Conservation (phyloP, 2,888 invertebrate species). For the Crematogaster levior region DNA sequence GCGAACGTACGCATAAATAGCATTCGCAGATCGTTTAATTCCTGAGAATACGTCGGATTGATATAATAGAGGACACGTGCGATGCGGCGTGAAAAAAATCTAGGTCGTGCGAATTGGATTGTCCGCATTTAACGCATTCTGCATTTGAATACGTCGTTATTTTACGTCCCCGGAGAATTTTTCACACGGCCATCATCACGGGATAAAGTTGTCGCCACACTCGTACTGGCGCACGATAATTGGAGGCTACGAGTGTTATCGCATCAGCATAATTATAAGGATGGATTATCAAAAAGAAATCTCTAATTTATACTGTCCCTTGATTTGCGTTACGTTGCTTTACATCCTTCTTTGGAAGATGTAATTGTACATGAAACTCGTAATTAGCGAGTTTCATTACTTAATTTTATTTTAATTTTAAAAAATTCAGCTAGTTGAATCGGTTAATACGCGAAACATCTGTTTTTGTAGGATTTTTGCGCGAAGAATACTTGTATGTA, state of each 20-base stretch:
- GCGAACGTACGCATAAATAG: neutral
- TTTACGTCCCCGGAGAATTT: conserved; percentile 41
- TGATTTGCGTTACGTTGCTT: neutral
- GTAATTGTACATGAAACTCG: conserved; percentile 24
- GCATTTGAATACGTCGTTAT: conserved; percentile 30
- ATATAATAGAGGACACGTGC: conserved; percentile 18
- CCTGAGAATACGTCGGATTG: conserved; percentile 15
- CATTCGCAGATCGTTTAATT: conserved; percentile 33
- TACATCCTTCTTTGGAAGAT: neutral
- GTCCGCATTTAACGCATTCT: conserved; percentile 27
- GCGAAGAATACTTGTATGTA: neutral
- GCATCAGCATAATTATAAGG: neutral
- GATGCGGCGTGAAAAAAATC: conserved; percentile 29
- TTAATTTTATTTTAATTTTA: neutral
- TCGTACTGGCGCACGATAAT: conserved; percentile 15
- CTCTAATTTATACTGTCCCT: neutral
- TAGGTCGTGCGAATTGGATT: conserved; percentile 58
- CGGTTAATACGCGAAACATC: conserved; percentile 28
- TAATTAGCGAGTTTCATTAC: neutral
- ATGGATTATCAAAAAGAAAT: neutral
- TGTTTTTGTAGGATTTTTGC: neutral
- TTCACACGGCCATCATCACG: conserved; percentile 58
- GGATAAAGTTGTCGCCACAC: conserved; percentile 25
- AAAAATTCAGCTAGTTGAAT: conserved; percentile 3
- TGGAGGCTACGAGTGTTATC: neutral